Conservation (phyloP, 1,140 invertebrate species). For the Akabosia matsudoensis region DNA sequence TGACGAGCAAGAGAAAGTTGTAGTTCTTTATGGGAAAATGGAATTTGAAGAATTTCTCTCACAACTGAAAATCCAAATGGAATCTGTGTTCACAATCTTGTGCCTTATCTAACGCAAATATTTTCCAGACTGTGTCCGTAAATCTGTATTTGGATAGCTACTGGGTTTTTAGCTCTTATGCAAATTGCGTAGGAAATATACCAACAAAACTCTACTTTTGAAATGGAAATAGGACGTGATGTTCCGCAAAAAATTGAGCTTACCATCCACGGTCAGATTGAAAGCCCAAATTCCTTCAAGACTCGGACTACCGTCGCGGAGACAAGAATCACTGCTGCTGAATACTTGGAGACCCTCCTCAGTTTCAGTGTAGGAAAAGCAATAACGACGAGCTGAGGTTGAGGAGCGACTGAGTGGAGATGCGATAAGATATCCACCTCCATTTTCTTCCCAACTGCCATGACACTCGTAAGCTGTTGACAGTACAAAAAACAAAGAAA, state of each 20-base stretch:
- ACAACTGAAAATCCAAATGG: background rate
- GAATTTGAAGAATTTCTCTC: background rate
- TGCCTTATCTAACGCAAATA: background rate
- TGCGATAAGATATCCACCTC: slow-evolving; percentile 62
- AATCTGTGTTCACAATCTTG: background rate
- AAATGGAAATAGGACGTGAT: too few relatives aligned
- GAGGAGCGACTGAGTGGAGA: slow-evolving; percentile 55
- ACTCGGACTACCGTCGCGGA: slow-evolving; percentile 53
- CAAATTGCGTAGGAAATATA: background rate
- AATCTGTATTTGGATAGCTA: too few relatives aligned
- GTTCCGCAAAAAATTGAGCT: slow-evolving; percentile 38
- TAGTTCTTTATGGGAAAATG: too few relatives aligned
- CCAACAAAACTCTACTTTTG: too few relatives aligned
- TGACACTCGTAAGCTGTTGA: slow-evolving; percentile 65
- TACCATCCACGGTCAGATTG: slow-evolving; percentile 59
- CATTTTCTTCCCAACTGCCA: slow-evolving; percentile 65
- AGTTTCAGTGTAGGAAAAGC: slow-evolving; percentile 60
- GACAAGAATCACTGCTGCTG: slow-evolving; percentile 58
- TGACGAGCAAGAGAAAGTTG: too few relatives aligned
- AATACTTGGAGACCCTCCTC: slow-evolving; percentile 55
- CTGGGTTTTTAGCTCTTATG: background rate
- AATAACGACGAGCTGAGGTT: slow-evolving; percentile 59
- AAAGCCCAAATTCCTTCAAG: slow-evolving; percentile 55
- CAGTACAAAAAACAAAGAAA: slow-evolving; percentile 37
- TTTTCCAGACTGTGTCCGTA: too few relatives aligned